A percentile compares a stretch with the other conserved stretches of the same genome.
Evolutionary conservation across 2,888 invertebrate species (phyloP).

Genomic region (Stenoptilia bipunctidactyla): DNA sequence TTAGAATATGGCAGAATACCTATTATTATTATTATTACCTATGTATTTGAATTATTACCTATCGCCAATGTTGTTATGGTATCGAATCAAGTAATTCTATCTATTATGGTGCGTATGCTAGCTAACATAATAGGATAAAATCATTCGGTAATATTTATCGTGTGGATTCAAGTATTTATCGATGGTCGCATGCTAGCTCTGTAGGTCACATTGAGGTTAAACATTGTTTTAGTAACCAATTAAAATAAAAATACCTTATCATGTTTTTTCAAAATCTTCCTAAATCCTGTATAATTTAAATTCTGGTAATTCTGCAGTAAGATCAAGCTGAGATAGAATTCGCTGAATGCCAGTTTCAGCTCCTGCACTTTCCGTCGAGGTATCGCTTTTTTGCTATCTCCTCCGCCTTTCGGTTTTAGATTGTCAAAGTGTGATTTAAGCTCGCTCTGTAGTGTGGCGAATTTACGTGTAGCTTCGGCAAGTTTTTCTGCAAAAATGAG

Average conservation of each 20-base stretch:
- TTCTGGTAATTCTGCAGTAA: conserved; percentile 98
- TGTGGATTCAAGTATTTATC: too few species aligned
- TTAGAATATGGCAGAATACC: too few species aligned
- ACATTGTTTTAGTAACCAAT: too few species aligned
- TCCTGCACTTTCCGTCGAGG: conserved; percentile 89
- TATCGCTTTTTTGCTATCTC: conserved; percentile 62
- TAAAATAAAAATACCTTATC: conserved; percentile 83
- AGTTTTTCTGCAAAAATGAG: conserved; percentile 81
- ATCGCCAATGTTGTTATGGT: too few species aligned
- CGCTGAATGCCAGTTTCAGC: conserved; percentile 96
- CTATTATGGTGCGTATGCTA: too few species aligned
- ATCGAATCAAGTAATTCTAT: too few species aligned
- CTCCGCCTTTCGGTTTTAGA: conserved; percentile 55
- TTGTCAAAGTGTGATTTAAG: conserved; percentile 75
- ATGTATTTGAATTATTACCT: too few species aligned
- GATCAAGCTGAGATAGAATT: conserved; percentile 97
- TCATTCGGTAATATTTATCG: too few species aligned
- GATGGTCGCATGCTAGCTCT: too few species aligned
- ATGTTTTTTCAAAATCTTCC: conserved; percentile 99
- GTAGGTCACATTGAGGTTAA: too few species aligned
- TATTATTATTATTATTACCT: too few species aligned
- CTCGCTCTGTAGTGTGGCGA: conserved; percentile 90
- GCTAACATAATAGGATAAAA: too few species aligned
- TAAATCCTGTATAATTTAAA: conserved; percentile 97
- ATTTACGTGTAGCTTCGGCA: conserved; percentile 96